A percentile compares a stretch with the other conserved stretches of the same genome.
These are phyloP conservation scores for Ibidorhyncha struthersii DNA, from an alignment of 2,113 vertebrate species.

Conservation along the genomic window DNA sequence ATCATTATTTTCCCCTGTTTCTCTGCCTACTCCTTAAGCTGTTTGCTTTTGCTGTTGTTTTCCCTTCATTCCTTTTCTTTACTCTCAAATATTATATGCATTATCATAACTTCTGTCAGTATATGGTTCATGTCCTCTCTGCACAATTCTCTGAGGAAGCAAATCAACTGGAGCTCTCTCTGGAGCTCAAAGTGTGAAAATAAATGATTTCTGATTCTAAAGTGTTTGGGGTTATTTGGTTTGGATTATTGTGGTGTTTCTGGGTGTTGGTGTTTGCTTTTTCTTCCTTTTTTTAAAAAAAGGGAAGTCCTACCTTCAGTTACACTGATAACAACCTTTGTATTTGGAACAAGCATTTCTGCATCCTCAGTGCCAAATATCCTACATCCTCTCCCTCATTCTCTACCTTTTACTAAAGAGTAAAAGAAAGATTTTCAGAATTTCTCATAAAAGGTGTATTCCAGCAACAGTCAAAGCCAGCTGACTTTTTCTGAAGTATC, in stretches of 20 bases:
- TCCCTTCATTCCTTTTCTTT: background rate
- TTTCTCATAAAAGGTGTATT: background rate
- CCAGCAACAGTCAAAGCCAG: background rate
- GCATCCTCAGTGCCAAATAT: background rate
- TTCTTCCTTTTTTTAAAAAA: background rate
- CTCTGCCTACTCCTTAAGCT: background rate
- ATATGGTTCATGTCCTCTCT: background rate
- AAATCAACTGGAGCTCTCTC: background rate
- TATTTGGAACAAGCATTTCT: background rate
- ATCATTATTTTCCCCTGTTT: background rate
- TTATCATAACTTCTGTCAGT: background rate
- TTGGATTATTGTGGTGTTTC: background rate
- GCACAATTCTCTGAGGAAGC: background rate
- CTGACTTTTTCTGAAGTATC: background rate
- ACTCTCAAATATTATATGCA: background rate
- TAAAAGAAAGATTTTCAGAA: background rate
- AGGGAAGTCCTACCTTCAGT: background rate
- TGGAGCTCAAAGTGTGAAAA: background rate
- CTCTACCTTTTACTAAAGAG: background rate
- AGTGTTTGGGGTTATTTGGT: background rate
- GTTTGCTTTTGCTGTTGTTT: background rate
- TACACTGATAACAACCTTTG: background rate
- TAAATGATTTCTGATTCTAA: background rate
- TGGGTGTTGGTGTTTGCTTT: too few species aligned
- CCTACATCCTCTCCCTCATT: background rate